These are phyloP conservation scores for Margarornis squamiger DNA, from an alignment of 2,797 vertebrate species.

Conservation along the genomic window DNA sequence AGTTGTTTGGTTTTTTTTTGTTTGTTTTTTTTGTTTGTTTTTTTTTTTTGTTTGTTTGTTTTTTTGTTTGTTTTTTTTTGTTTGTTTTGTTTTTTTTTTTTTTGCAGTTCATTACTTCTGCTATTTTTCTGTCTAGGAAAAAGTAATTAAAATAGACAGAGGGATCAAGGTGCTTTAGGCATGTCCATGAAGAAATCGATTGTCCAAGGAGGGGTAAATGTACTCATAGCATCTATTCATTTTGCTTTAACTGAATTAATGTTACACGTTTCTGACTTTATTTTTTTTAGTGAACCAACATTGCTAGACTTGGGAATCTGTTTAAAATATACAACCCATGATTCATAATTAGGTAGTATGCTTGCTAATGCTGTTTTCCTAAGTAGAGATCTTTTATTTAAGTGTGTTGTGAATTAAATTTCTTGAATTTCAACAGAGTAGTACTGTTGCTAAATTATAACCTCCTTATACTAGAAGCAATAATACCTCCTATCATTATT, in stretches of 20 bases:
- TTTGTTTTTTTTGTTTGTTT: no score
- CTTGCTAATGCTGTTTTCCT: conserved; percentile 4
- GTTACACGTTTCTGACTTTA: not conserved
- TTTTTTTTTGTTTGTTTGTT: no score
- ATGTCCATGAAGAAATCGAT: conserved; percentile 3
- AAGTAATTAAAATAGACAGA: conserved; percentile 53
- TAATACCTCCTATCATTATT: not conserved
- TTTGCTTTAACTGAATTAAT: not conserved
- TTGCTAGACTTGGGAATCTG: not conserved
- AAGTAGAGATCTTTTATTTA: not conserved
- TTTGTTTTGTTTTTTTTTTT: not conserved
- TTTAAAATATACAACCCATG: not conserved
- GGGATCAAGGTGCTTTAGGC: conserved; percentile 53
- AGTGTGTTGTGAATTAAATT: not conserved
- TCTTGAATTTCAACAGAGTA: not conserved
- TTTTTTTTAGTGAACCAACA: not conserved
- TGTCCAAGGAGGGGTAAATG: conserved; percentile 21
- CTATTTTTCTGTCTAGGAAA: conserved; percentile 69
- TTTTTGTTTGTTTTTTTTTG: no score
- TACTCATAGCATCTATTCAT: not conserved
- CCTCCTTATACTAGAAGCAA: not conserved
- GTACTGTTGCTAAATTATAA: not conserved
- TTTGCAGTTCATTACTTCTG: conserved; percentile 64
- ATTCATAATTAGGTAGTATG: not conserved
- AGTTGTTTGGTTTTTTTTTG: no score